These are phyloP conservation scores for Fabriciana adippe DNA, from an alignment of 2,888 invertebrate genomes.

Conservation along the genomic window DNA sequence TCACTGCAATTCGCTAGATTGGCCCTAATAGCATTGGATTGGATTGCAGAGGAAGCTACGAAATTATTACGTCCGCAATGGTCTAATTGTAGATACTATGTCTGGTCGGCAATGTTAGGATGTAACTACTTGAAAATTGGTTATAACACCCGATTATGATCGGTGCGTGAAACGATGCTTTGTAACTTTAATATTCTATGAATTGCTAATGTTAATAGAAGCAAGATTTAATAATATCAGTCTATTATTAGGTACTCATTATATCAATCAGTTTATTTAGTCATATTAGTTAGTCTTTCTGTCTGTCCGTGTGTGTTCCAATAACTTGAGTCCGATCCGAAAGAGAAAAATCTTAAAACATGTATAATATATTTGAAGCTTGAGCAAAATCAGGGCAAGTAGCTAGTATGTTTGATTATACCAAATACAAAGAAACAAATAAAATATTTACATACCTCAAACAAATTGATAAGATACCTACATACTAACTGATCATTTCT, in stretches of 20 bases:
- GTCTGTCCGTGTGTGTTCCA: too few species aligned
- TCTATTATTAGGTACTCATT: too few species aligned
- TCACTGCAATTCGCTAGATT: conserved; percentile 60
- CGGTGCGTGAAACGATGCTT: neutral
- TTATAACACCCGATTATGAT: conserved; percentile 29
- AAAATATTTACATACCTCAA: neutral
- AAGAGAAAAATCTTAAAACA: neutral
- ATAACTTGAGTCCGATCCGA: too few species aligned
- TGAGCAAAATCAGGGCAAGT: neutral
- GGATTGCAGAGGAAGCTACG: conserved; percentile 58
- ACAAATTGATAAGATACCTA: conserved; percentile 20
- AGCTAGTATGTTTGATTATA: neutral
- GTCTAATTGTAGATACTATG: conserved; percentile 58
- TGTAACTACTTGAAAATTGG: conserved; percentile 43
- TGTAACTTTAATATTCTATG: too few species aligned
- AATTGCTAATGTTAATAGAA: too few species aligned
- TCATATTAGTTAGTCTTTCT: too few species aligned
- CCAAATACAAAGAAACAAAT: neutral
- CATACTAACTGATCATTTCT: conserved; percentile 20
- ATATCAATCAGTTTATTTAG: too few species aligned
- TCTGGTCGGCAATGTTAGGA: conserved; percentile 38
- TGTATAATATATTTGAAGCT: neutral
- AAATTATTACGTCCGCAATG: conserved; percentile 66
- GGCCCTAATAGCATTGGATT: conserved; percentile 54
- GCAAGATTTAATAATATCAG: too few species aligned